Evolutionary conservation across 2,888 invertebrate genomes (phyloP), one percentile per base, ranked within the genome.

Genomic region (Sepiola atlantica): DNA sequence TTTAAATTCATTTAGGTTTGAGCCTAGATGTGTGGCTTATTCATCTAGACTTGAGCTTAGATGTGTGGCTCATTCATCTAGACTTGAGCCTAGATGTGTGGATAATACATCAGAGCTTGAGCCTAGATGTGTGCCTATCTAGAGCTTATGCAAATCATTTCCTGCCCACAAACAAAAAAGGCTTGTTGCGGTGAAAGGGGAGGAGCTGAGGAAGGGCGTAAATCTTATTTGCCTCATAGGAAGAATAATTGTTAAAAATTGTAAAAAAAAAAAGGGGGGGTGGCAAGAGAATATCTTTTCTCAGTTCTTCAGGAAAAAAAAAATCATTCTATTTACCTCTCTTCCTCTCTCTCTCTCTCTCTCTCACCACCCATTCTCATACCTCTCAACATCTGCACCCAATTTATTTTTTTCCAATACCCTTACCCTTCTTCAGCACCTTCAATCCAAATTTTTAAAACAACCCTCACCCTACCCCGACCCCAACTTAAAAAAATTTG

Each of bases 101-200:
- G 45, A 2, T 45, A n/a, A 77, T 77, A n/a, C 77, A n/a, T n/a
- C n/a, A n/a, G n/a, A n/a, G 77, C 77, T 77, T 14, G 77, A 77
- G n/a, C 77, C 77, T 77, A 77, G 77, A 77, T 77, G 77, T 77
- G 77, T 77, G n/a, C 77, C 77, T 77, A 77, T 77, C n/a, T 77
- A 16, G 77, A 77, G 77, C 77, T 77, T 77, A 77, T 16, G n/a
- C 77, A 77, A 77, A 18, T 77, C 77, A 77, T 77, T 77, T 77
- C n/a, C n/a, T 77, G n/a, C n/a, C 77, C 77, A 77, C 77, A 77
- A 18, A n/a, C n/a, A n/a, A n/a, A n/a, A 77, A 77, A 18, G 77
- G 77, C 14, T 77, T 77, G 77, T 77, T n/a, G n/a, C n/a, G 77
- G 77, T 10, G 10, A 77, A n/a, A 12, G 61, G 12, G 14, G 77